These are phyloP conservation scores for Pachypsylla venusta DNA, from an alignment of 1,140 invertebrate species.

Conservation along the genomic window DNA sequence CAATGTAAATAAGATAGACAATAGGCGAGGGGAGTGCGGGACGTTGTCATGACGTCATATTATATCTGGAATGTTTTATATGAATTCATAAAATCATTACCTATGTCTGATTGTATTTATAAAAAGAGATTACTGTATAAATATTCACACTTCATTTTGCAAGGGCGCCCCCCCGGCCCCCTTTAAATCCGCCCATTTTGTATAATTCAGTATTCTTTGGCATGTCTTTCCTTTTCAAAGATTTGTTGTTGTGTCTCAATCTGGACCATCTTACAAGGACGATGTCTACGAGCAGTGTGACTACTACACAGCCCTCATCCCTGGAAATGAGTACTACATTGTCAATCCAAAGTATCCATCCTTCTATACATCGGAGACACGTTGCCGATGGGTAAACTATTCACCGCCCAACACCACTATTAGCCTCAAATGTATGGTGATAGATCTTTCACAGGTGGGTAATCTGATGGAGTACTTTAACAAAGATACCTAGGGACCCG, in stretches of 20 bases:
- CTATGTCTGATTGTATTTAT: no score
- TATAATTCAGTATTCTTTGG: not conserved
- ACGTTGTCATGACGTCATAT: no score
- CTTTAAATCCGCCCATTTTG: no score
- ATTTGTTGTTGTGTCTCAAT: not conserved
- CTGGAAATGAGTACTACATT: not conserved
- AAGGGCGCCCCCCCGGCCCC: no score
- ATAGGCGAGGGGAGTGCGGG: no score
- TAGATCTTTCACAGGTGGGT: conserved; percentile 14
- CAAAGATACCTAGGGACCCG: no score
- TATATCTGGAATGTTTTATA: no score
- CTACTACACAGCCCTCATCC: not conserved
- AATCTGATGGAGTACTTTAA: no score
- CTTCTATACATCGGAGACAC: not conserved
- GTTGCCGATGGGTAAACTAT: conserved; percentile 8
- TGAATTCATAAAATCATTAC: no score
- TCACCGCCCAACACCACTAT: conserved; percentile 7
- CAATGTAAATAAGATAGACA: no score
- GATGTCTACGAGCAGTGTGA: not conserved
- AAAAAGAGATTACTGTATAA: no score
- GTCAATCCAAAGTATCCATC: not conserved
- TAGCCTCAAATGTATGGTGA: not conserved
- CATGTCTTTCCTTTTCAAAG: not conserved
- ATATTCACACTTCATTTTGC: no score
- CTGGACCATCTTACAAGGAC: not conserved